These are phyloP conservation scores for Montipora capitata DNA, from an alignment of 92 coral and sea anemone species.

Conservation along the genomic window DNA sequence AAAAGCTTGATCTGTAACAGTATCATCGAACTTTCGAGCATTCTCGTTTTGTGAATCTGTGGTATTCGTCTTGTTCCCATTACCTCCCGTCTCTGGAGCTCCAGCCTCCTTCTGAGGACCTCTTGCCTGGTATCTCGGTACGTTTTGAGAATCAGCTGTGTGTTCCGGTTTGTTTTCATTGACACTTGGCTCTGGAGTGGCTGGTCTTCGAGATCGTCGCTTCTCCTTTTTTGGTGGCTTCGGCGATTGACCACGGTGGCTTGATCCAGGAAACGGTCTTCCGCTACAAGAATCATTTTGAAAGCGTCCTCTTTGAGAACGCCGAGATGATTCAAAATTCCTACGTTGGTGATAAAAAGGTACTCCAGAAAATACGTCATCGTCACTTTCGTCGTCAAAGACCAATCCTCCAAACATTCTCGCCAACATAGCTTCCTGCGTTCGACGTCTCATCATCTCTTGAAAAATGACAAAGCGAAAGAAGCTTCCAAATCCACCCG, in stretches of 20 bases:
- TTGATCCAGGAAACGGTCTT: background rate
- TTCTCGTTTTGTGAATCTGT: background rate
- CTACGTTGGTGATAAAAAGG: conserved; percentile 22
- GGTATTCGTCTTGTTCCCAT: background rate
- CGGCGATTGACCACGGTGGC: background rate
- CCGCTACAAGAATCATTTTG: background rate
- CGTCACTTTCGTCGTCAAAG: conserved; percentile 62
- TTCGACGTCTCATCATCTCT: conserved; percentile 59
- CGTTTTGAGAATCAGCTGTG: background rate
- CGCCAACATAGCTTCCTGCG: conserved; percentile 50
- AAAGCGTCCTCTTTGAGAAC: conserved; percentile 15
- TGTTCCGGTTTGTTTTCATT: background rate
- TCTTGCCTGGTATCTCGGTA: background rate
- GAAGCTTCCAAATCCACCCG: conserved; percentile 51
- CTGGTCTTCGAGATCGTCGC: background rate
- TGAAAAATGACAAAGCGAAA: conserved; percentile 50
- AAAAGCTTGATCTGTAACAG: background rate
- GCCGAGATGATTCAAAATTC: background rate
- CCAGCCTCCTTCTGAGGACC: too few relatives aligned
- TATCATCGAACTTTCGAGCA: background rate
- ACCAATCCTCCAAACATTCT: conserved; percentile 62
- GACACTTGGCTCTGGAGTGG: background rate
- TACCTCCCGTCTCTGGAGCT: background rate
- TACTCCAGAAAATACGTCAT: conserved; percentile 11
- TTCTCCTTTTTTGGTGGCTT: background rate